phyloP scores from a whole-genome alignment of 2,113 vertebrate species.

The Microtus oregoni region DNA sequence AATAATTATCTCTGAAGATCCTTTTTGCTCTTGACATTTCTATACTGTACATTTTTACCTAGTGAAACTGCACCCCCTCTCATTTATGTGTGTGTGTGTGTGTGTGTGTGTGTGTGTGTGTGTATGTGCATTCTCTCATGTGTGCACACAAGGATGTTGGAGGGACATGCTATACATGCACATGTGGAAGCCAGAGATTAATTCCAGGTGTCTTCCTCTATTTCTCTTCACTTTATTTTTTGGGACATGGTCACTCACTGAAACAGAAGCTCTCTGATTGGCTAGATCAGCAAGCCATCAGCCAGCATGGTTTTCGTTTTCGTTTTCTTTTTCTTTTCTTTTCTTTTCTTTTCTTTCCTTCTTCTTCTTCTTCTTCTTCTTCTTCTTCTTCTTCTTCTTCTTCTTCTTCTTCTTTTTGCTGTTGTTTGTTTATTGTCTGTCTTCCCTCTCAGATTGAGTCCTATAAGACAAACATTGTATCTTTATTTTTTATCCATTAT shows the following conservation, averaged over 20 bases:
- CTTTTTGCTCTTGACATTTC: not conserved
- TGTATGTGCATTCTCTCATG: not conserved
- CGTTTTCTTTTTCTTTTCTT: no score
- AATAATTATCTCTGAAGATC: not conserved
- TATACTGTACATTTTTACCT: slow-evolving; percentile 16
- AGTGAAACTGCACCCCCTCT: not conserved
- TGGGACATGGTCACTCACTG: not conserved
- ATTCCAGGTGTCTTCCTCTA: not conserved
- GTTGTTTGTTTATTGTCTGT: not conserved
- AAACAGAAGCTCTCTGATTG: not conserved
- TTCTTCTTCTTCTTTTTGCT: no score
- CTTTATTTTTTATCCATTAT: not conserved
- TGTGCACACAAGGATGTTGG: not conserved
- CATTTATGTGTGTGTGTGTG: not conserved
- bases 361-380: no score
- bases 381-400: no score
- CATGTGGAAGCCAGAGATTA: not conserved
- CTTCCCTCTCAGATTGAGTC: not conserved
- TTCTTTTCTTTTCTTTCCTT: no score
- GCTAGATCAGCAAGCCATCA: not conserved
- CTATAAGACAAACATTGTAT: not conserved
- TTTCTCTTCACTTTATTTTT: not conserved
- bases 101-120: no score
- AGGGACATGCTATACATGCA: no score
- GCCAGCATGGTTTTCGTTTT: no score